Conservation (phyloP, 2,113 vertebrate genomes). For the Ginglymostoma cirratum region DNA sequence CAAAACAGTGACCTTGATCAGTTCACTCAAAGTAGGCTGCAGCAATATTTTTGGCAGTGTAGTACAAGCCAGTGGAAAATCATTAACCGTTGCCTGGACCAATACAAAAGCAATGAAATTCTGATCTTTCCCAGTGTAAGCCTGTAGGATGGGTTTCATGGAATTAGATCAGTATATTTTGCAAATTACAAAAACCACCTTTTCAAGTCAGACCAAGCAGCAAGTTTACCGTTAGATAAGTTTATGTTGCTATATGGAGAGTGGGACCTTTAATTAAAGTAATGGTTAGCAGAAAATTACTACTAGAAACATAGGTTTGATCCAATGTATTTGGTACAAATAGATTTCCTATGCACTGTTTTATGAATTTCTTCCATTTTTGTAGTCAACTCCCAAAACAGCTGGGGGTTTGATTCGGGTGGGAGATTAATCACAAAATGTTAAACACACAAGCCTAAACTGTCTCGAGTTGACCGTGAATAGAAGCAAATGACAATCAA, state of each 20-base stretch:
- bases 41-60: neutral
- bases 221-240: neutral
- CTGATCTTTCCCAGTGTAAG: neutral
- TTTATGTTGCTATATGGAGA: neutral
- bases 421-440: neutral
- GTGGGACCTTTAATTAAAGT: neutral
- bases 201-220: neutral
- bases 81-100: neutral
- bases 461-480: neutral
- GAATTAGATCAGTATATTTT: neutral
- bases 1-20: slow-evolving; percentile 9
- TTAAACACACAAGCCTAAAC: neutral
- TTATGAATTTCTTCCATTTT: neutral
- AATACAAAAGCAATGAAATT: neutral
- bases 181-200: neutral
- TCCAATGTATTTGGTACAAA: neutral
- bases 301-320: neutral
- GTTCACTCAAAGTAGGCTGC: neutral
- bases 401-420: neutral
- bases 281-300: neutral
- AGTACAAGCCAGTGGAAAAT: neutral
- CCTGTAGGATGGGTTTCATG: neutral
- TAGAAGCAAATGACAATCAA: neutral
- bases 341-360: neutral
- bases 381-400: neutral